These are phyloP conservation scores for Agrochola lychnidis DNA, from an alignment of 2,888 invertebrate genomes.

Conservation along the genomic window DNA sequence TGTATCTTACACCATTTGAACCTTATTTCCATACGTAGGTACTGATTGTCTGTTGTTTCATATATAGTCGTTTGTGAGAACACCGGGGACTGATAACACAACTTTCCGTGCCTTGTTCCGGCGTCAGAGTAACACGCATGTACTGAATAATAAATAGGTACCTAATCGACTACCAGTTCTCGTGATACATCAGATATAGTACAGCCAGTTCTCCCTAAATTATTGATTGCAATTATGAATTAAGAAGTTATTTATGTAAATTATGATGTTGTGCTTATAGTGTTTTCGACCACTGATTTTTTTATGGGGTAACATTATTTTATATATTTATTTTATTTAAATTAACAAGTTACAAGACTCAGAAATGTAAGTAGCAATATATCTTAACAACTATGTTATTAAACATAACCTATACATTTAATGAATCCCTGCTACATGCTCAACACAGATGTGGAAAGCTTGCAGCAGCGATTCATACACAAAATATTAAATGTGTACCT, in stretches of 20 bases:
- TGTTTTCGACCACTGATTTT: not conserved
- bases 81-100: conserved; percentile 39
- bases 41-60: conserved; percentile 18
- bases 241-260: not conserved
- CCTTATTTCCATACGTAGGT: conserved; percentile 1
- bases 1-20: conserved; percentile 16
- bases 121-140: not conserved
- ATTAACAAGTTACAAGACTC: too few relatives aligned
- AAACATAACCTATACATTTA: too few relatives aligned
- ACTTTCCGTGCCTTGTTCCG: conserved; percentile 36
- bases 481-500: too few relatives aligned
- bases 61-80: not conserved
- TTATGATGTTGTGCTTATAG: too few relatives aligned
- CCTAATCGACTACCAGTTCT: not conserved
- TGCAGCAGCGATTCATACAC: too few relatives aligned
- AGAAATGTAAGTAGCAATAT: too few relatives aligned
- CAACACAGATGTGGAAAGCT: too few relatives aligned
- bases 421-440: too few relatives aligned
- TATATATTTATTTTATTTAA: too few relatives aligned
- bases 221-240: not conserved
- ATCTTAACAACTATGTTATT: too few relatives aligned
- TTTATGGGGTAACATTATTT: not conserved
- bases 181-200: not conserved
- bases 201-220: not conserved
- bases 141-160: not conserved